phyloP scores from a whole-genome alignment of 2,797 vertebrate species.

The Darevskia nairensis region DNA sequence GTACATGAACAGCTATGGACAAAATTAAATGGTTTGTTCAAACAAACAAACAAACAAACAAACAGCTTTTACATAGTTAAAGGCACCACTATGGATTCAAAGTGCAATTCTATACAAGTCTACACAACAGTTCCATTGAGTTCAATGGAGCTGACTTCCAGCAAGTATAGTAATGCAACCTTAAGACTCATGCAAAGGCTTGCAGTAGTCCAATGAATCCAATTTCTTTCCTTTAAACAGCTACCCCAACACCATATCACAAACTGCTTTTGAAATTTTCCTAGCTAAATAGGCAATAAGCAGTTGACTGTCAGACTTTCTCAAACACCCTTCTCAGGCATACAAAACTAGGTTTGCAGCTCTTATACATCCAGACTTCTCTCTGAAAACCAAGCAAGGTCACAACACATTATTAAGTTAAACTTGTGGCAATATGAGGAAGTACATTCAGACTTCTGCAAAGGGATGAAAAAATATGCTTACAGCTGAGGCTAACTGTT shows the following conservation, averaged over 20 bases:
- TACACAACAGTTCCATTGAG: too few species aligned
- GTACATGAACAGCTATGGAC: too few species aligned
- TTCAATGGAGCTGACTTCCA: too few species aligned
- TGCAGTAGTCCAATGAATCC: neutral
- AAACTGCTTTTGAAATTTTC: neutral
- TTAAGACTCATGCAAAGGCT: neutral
- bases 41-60: neutral
- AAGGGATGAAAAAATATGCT: slow-evolving; percentile 61
- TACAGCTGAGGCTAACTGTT: slow-evolving; percentile 97
- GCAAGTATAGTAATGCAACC: too few species aligned
- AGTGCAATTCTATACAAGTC: too few species aligned
- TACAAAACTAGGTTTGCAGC: neutral
- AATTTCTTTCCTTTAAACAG: neutral
- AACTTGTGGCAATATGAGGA: neutral
- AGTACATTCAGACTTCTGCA: neutral
- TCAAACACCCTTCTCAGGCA: neutral
- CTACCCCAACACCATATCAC: neutral
- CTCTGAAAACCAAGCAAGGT: neutral
- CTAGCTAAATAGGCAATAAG: neutral
- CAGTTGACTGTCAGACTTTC: neutral
- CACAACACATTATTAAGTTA: neutral
- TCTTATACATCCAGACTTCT: neutral
- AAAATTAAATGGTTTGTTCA: neutral
- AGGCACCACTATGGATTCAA: neutral
- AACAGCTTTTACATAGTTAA: neutral